Base-by-base conservation (phyloP, 2,797 vertebrate genomes). In the Xiphophorus birchmanni region DNA sequence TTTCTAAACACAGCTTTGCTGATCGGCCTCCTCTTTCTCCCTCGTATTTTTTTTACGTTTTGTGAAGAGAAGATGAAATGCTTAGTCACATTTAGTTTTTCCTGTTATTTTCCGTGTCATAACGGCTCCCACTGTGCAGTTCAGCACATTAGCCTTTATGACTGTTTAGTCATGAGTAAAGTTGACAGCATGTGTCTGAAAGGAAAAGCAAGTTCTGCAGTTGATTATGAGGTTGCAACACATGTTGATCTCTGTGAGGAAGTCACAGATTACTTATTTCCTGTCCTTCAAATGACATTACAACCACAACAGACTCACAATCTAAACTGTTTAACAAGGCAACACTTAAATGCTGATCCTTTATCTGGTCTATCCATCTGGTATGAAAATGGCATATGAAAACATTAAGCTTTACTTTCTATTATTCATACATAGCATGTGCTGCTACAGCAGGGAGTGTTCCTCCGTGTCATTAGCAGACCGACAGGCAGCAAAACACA, bases 401-500 rank as follows among this genome's bases (percentile, higher is more conserved):
- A 72, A 72, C 26, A 45, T 86, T 35, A 80, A 79, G 40, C 80
- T 56, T 52, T 18, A 44, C 44, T n/a, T 69, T 74, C 40, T 79
- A 72, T 74, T 80, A 87, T 75, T 82, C 67, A 73, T 54, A n/a
- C 50, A 73, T 73, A 17, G 76, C 75, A 42, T 83, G 81, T 81
- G 81, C 77, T 18, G 44, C 78, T 80, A 73, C 17, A 79, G 89
- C 79, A 63, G 87, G 86, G 82, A 58, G 78, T 84, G 85, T 94
- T 94, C 93, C 89, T 91, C 92, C 90, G 85, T 79, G 86, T 91
- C 93, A 94, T 96, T 95, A 95, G 91, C 80, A 84, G 90, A 84
- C 79, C 79, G 84, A 87, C 82, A 77, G 88, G 91, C 87, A 91
- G 87, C 92, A 94, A 95, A 91, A 84, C 91, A 91, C 89, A 91